Evolutionary conservation across 2,888 invertebrate genomes (phyloP).

Genomic region (Xestia ashworthii): DNA sequence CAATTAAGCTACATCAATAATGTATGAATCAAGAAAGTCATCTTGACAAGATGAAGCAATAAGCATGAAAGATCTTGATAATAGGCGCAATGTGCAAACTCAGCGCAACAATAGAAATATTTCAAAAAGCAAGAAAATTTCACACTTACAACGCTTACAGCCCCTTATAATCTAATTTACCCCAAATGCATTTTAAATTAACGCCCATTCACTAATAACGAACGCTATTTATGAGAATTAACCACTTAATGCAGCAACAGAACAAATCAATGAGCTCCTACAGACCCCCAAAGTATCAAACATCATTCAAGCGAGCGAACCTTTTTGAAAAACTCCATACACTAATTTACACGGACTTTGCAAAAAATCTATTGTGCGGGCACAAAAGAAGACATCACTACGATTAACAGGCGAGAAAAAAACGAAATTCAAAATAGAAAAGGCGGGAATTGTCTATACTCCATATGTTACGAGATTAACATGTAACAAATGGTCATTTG

Average conservation of each 20-base stretch:
- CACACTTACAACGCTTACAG: constrained; percentile 39
- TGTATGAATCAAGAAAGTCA: background rate
- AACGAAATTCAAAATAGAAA: constrained; percentile 80
- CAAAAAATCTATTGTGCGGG: constrained; percentile 86
- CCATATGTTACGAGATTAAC: constrained; percentile 89
- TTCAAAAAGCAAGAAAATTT: constrained; percentile 31
- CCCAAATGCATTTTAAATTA: constrained; percentile 76
- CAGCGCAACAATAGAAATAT: constrained; percentile 13
- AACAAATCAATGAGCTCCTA: constrained; percentile 84
- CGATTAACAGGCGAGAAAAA: constrained; percentile 71
- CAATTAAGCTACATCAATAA: background rate
- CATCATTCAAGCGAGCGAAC: constrained; percentile 77
- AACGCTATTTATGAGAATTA: constrained; percentile 80
- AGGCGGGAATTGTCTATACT: constrained; percentile 83
- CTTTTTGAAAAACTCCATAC: constrained; percentile 80
- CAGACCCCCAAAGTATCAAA: constrained; percentile 80
- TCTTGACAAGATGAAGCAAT: background rate
- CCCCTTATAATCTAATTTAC: constrained; percentile 64
- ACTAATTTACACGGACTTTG: constrained; percentile 82
- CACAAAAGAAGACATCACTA: constrained; percentile 89
- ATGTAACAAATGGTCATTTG: constrained; percentile 87
- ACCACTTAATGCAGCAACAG: constrained; percentile 84
- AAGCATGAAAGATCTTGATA: background rate
- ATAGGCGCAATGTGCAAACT: constrained; percentile 8
- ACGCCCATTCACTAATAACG: constrained; percentile 74